Base-by-base conservation (phyloP, 1,140 invertebrate genomes). In the Panulirus ornatus region DNA sequence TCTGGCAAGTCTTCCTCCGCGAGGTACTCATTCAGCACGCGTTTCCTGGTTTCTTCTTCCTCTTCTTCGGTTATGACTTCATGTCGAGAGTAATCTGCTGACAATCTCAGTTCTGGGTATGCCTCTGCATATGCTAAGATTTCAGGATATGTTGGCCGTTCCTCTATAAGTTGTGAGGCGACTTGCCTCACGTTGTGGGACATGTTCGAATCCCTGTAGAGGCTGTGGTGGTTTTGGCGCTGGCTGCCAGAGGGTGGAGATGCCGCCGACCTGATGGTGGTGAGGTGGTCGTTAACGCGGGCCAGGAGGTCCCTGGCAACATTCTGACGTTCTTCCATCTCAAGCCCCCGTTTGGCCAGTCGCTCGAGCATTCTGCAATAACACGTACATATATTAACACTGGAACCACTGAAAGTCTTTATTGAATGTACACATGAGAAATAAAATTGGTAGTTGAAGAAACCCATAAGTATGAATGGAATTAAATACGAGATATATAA, bases 311-410 rank as follows among this genome's bases (percentile, higher is more conserved):
- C 73, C 9, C 58, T 51, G 73, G 84, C 73, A 34, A 78, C 19
- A 36, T 22, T 44, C 84, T 87, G 73, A 8, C 54, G 84, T 47
- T 87, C 84, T 19, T 47, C 44, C 47, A 36, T 2, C 34, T 63
- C 54, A 9, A 78, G 27, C 22, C 84, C 84, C n/a, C 84, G 84
- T n/a, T 38, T 47, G 36, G 75, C 84, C 51, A 87, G 73, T 34
- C 75, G 73, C 73, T 79, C 70, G 22, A 79, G 66, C 51, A 63
- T 87, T 47, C 84, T 87, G 51, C 3, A 63, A 44, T n/a, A n/a
- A n/a, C n/a, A n/a, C n/a, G n/a, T n/a, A n/a, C n/a, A n/a, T n/a
- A n/a, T n/a, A n/a, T n/a, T n/a, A n/a, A n/a, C n/a, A n/a, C n/a
- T n/a, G n/a, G n/a, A n/a, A n/a, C n/a, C n/a, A n/a, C n/a, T n/a